phyloP scores from a whole-genome alignment of 2,113 vertebrate genomes.

The Salvator merianae region DNA sequence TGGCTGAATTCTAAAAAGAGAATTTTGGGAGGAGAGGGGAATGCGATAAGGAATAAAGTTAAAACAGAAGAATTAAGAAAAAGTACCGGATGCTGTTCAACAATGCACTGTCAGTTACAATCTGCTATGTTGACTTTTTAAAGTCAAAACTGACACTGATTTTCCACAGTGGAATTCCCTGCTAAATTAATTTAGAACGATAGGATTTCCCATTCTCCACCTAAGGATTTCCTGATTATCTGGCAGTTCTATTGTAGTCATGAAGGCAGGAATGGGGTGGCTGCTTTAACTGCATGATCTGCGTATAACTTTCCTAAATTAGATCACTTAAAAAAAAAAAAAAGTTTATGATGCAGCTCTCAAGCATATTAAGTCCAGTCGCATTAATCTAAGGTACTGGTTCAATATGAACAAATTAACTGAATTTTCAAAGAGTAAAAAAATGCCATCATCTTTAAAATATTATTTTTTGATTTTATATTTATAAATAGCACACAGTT shows the following conservation, averaged over 20 bases:
- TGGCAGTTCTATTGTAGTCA: slow-evolving; percentile 31
- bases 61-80: neutral
- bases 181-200: slow-evolving; percentile 28
- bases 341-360: neutral
- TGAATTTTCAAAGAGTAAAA: too few relatives aligned
- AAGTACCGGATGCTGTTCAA: neutral
- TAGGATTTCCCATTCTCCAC: slow-evolving; percentile 51
- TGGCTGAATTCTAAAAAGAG: neutral
- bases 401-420: too few relatives aligned
- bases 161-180: slow-evolving; percentile 47
- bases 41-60: neutral
- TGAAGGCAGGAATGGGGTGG: slow-evolving; percentile 20
- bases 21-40: neutral
- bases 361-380: neutral
- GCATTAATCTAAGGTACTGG: neutral
- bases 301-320: slow-evolving; percentile 30
- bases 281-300: neutral
- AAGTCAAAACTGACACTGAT: neutral
- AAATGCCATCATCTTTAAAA: too few relatives aligned
- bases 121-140: neutral
- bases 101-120: neutral
- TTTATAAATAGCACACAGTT: too few relatives aligned
- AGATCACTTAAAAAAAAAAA: neutral
- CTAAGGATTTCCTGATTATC: slow-evolving; percentile 43
- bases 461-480: too few relatives aligned